Evolutionary conservation across 2,113 vertebrate genomes (phyloP).

Genomic region (Aptenodytes forsteri): DNA sequence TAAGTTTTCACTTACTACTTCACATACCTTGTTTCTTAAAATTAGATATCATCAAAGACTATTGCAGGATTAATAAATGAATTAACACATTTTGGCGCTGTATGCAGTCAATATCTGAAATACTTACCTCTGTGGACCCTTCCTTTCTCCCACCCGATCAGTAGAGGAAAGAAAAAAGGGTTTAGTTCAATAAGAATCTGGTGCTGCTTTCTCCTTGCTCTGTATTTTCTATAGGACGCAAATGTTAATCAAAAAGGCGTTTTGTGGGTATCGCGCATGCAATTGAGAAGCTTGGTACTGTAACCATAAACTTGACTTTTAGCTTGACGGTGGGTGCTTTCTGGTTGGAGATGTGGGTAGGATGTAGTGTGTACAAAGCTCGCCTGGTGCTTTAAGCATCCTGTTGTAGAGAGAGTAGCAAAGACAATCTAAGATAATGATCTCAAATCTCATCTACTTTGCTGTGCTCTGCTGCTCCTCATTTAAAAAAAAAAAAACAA

Average conservation of each 20-base stretch:
- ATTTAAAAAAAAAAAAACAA: neutral
- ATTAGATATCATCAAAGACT: neutral
- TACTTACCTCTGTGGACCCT: neutral
- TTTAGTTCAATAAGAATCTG: neutral
- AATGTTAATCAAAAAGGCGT: neutral
- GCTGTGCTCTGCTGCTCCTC: neutral
- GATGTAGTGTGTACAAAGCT: neutral
- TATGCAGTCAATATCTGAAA: neutral
- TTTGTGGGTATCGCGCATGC: fast-evolving
- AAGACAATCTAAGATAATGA: neutral
- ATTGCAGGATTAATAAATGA: neutral
- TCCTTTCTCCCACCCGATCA: neutral
- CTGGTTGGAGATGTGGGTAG: neutral
- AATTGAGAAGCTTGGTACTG: neutral
- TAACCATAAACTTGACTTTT: neutral
- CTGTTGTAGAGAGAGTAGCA: neutral
- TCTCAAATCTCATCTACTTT: neutral
- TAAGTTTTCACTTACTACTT: neutral
- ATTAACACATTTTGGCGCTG: neutral
- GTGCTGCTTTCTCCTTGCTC: neutral
- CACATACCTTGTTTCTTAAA: neutral
- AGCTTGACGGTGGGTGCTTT: neutral
- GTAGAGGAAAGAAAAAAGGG: neutral
- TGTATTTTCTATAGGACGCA: neutral
- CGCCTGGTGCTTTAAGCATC: neutral